phyloP scores from a whole-genome alignment of 2,113 vertebrate species.

The Vulpes ferrilata region DNA sequence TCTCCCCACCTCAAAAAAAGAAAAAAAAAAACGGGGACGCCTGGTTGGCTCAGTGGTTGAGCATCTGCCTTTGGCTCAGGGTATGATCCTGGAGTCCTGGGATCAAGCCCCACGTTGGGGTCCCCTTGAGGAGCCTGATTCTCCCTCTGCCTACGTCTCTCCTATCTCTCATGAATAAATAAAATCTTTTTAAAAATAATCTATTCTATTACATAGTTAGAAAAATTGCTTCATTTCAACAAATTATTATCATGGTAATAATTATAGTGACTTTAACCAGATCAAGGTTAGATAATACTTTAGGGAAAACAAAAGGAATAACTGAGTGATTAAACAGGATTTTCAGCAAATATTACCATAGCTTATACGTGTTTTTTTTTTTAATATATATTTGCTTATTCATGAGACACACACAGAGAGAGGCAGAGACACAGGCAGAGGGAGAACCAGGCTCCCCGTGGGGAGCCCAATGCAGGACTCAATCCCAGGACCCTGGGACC shows the following conservation, averaged over 20 bases:
- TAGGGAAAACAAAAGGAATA: neutral
- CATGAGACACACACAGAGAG: too few species aligned
- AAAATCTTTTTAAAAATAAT: neutral
- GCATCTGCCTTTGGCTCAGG: too few species aligned
- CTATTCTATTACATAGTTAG: neutral
- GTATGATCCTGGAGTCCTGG: too few species aligned
- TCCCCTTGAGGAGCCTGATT: neutral
- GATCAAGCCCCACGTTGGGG: too few species aligned
- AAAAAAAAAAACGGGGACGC: too few species aligned
- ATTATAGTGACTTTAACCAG: constrained; percentile 16
- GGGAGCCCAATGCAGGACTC: too few species aligned
- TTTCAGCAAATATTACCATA: constrained; percentile 18
- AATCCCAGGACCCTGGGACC: too few species aligned
- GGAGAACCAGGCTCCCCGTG: too few species aligned
- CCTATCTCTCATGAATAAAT: neutral
- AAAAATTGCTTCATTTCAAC: neutral
- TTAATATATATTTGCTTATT: too few species aligned
- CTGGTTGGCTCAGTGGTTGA: too few species aligned
- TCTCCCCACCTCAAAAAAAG: too few species aligned
- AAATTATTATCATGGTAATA: constrained; percentile 29
- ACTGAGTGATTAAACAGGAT: neutral
- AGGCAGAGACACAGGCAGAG: too few species aligned
- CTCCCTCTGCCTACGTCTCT: neutral
- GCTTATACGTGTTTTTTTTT: neutral
- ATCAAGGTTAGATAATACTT: neutral